Base-by-base conservation (phyloP, 2,113 vertebrate genomes). In the Elachura formosa region DNA sequence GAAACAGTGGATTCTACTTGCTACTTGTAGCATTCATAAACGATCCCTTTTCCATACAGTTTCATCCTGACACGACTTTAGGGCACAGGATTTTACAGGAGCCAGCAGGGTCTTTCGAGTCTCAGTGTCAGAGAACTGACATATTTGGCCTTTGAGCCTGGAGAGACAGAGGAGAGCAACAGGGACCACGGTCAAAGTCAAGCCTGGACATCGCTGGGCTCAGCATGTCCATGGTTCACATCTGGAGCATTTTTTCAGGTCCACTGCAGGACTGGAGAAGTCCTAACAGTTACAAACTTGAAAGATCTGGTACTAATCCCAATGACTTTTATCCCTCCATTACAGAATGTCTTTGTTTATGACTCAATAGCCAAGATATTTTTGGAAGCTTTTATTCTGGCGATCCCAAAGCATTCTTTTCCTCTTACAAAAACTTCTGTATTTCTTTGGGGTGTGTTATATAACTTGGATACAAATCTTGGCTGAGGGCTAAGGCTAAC, bases 311-410 rank as follows among this genome's bases (percentile, higher is more conserved):
- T 64, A 23, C 69, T 87, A 81, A 93, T 89, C 45, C 38, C 13
- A n/a, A 4, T 45, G 62, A 76, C 34, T 84, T 84, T 84, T 66
- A 91, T 58, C 10, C 29, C 11, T 83, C 64, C 54, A 11, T 84
- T 88, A 89, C 79, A 88, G 34, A 91, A 64, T 1, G 4, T 62
- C 59, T 96, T 77, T 93, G 80, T 59, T 93, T 94, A 46, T 86
- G 64, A 88, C 43, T 68, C 73, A 75, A 10, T 84, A 3, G 24
- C 15, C 71, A 77, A 85, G 59, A 77, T 67, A 93, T 87, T 76
- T 91, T 75, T 96, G 63, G 64, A 93, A 95, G 49, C 51, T 85
- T 87, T 90, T 69, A 72, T 86, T 67, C 83, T 91, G 76, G 78
- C 6, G 0, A 58, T 93, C 61, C 40, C 69, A 58, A 74, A 68